Evolutionary conservation across 1,140 invertebrate species (phyloP).

Genomic region (Calliphora vicina): DNA sequence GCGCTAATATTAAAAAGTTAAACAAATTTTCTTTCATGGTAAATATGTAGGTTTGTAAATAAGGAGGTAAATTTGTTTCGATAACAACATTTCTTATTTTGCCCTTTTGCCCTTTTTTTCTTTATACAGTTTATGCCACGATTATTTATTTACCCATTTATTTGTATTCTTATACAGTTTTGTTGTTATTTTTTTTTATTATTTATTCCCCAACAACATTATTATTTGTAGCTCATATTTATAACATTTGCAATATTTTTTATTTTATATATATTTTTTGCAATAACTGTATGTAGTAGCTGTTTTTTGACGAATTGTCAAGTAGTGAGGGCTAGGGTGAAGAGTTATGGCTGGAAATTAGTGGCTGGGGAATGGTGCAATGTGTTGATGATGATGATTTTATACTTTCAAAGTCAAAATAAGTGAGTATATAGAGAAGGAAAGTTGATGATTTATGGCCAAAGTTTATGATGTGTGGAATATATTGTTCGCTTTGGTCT

Average conservation of each 20-base stretch:
- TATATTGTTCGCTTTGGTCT: neutral
- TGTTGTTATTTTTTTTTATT: neutral
- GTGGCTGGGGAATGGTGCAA: neutral
- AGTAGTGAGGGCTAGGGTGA: too few relatives aligned
- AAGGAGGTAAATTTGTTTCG: neutral
- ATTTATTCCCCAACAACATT: neutral
- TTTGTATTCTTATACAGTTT: neutral
- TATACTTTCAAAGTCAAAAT: neutral
- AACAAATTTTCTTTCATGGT: neutral
- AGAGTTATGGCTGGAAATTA: neutral
- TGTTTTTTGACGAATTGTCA: too few relatives aligned
- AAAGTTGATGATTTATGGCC: neutral
- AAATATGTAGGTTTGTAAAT: neutral
- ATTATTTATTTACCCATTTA: neutral
- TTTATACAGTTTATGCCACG: neutral
- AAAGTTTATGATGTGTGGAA: slow-evolving; percentile 4
- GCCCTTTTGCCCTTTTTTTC: too few relatives aligned
- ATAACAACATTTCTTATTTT: neutral
- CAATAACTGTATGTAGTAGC: too few relatives aligned
- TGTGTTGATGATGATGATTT: neutral
- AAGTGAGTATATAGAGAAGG: neutral
- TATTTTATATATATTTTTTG: too few relatives aligned
- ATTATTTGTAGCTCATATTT: neutral
- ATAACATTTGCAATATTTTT: neutral
- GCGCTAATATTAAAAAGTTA: neutral